Percentiles rank a stretch among this genome's conserved stretches.
phyloP scores from a whole-genome alignment of 2,113 vertebrate genomes.

The Nyctibius bracteatus region DNA sequence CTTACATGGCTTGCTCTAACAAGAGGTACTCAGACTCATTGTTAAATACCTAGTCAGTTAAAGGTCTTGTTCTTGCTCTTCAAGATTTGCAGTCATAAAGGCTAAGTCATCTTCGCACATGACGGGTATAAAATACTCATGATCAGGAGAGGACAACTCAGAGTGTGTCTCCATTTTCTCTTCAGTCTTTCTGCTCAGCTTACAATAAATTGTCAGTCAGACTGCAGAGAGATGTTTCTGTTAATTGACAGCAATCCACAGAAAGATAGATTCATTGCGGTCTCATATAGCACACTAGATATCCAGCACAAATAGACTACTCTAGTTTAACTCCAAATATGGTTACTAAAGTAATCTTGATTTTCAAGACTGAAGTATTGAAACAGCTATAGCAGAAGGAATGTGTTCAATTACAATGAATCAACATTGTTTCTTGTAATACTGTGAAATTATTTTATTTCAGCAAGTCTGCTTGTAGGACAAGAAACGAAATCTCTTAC shows the following conservation, averaged over 20 bases:
- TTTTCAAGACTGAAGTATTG: background rate
- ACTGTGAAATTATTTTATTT: background rate
- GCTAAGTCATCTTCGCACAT: background rate
- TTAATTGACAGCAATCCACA: background rate
- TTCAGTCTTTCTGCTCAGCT: background rate
- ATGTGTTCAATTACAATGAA: background rate
- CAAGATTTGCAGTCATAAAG: background rate
- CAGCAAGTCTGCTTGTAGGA: background rate
- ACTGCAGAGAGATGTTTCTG: background rate
- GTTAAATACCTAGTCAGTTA: conserved; percentile 13
- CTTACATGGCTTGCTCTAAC: background rate
- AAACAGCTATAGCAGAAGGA: background rate
- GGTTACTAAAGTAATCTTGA: background rate
- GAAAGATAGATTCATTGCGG: background rate
- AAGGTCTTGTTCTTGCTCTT: background rate
- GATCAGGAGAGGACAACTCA: background rate
- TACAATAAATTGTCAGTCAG: background rate
- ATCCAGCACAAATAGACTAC: background rate
- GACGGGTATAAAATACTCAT: background rate
- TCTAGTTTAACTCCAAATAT: background rate
- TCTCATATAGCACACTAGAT: background rate
- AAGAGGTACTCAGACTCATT: background rate
- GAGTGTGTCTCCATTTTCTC: background rate
- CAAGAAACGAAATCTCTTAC: background rate
- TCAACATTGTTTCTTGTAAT: background rate